phyloP scores from a whole-genome alignment of 1,140 invertebrate genomes.

The Leptoteleia sp. region DNA sequence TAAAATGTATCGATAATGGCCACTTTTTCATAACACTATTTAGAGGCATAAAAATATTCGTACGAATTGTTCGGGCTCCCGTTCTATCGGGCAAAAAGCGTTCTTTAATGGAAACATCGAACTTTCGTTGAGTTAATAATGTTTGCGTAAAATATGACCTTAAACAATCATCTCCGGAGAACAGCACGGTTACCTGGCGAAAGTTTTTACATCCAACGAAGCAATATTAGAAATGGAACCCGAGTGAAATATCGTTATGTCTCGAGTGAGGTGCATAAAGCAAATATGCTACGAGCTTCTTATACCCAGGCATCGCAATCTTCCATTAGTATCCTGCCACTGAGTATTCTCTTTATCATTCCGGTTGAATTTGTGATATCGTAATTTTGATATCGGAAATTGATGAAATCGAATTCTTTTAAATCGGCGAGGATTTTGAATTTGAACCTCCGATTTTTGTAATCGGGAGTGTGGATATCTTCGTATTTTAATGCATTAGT shows the following conservation, averaged over 20 bases:
- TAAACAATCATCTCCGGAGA: conserved; percentile 12
- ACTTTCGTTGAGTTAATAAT: conserved; percentile 18
- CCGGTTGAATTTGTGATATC: conserved; percentile 46
- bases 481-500: conserved; percentile 45
- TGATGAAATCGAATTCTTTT: not conserved
- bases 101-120: not conserved
- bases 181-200: conserved; percentile 1
- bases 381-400: conserved; percentile 13
- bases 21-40: conserved; percentile 60
- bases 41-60: conserved; percentile 23
- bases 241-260: conserved; percentile 41
- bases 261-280: conserved; percentile 43
- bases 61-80: conserved; percentile 2
- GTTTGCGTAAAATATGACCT: conserved; percentile 16
- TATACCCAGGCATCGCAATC: conserved; percentile 28
- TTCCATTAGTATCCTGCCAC: conserved; percentile 27
- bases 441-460: not conserved
- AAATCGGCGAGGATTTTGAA: not conserved
- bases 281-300: conserved; percentile 37
- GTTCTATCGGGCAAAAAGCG: not conserved
- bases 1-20: conserved; percentile 71
- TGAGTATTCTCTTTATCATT: conserved; percentile 31
- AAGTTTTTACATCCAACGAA: conserved; percentile 37
- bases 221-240: conserved; percentile 55
- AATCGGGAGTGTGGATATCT: conserved; percentile 1